phyloP scores from a whole-genome alignment of 2,797 vertebrate genomes.

The Galagoides demidoff region DNA sequence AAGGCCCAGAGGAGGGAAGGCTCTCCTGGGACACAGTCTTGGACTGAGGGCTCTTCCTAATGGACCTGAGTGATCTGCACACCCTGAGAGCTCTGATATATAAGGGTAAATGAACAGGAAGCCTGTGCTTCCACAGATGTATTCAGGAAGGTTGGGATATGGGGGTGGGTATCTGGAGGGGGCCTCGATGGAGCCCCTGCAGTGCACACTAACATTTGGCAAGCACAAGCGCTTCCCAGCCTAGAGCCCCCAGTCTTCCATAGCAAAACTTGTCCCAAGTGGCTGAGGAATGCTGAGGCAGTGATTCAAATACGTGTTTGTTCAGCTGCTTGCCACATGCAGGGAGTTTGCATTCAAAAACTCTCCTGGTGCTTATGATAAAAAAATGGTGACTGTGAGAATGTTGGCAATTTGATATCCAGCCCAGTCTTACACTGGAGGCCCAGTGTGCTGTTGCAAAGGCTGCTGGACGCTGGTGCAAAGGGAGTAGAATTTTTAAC shows the following conservation, averaged over 20 bases:
- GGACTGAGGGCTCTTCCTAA: neutral
- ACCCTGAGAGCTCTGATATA: neutral
- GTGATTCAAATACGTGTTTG: neutral
- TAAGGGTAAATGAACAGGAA: neutral
- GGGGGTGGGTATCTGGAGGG: neutral
- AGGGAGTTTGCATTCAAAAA: neutral
- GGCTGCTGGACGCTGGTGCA: neutral
- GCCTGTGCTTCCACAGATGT: neutral
- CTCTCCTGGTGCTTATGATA: neutral
- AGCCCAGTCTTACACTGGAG: neutral
- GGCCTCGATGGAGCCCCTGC: neutral
- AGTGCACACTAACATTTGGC: neutral
- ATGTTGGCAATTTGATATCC: neutral
- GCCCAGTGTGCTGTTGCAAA: neutral
- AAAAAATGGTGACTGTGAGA: neutral
- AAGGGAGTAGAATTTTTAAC: neutral
- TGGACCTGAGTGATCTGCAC: neutral
- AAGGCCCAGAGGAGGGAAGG: neutral
- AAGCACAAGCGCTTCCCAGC: neutral
- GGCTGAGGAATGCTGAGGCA: neutral
- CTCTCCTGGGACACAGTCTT: neutral
- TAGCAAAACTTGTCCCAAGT: neutral
- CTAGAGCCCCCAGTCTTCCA: neutral
- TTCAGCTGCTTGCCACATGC: slow-evolving; percentile 41
- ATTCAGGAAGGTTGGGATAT: neutral